These are phyloP conservation scores for Heterodera schachtii DNA, from an alignment of 1,140 invertebrate species.

Conservation along the genomic window DNA sequence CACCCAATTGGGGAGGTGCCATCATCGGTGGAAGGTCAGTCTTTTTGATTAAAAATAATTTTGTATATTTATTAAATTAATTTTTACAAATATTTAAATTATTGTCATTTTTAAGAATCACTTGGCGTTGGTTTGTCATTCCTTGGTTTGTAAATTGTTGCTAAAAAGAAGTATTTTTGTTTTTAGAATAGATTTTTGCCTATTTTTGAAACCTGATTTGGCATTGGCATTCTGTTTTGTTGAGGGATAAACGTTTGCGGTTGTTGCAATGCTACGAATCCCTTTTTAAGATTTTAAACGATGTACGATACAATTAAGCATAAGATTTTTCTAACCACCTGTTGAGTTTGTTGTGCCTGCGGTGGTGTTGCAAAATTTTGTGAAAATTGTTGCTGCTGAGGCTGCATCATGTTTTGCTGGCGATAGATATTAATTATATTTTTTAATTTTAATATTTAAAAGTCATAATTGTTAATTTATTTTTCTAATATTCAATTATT, in stretches of 20 bases:
- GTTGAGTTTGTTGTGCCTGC: background rate
- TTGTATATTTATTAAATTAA: no score
- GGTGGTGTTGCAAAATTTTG: background rate
- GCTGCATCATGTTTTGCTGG: background rate
- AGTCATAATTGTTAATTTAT: no score
- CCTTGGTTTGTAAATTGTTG: background rate
- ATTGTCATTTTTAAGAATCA: background rate
- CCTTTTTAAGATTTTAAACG: background rate
- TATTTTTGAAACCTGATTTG: background rate
- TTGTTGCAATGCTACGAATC: background rate
- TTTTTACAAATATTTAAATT: no score
- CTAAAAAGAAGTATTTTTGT: background rate
- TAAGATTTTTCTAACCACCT: background rate
- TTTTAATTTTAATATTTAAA: background rate
- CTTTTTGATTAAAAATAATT: background rate
- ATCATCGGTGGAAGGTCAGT: background rate
- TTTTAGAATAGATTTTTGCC: background rate
- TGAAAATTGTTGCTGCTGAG: background rate
- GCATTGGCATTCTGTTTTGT: background rate
- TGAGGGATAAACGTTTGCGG: background rate
- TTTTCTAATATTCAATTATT: no score
- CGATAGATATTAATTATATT: background rate
- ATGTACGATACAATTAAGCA: background rate
- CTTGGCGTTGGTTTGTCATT: background rate
- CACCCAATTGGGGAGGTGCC: background rate